Base-by-base conservation (phyloP, 2,797 vertebrate genomes). In the Lerista edwardsae region DNA sequence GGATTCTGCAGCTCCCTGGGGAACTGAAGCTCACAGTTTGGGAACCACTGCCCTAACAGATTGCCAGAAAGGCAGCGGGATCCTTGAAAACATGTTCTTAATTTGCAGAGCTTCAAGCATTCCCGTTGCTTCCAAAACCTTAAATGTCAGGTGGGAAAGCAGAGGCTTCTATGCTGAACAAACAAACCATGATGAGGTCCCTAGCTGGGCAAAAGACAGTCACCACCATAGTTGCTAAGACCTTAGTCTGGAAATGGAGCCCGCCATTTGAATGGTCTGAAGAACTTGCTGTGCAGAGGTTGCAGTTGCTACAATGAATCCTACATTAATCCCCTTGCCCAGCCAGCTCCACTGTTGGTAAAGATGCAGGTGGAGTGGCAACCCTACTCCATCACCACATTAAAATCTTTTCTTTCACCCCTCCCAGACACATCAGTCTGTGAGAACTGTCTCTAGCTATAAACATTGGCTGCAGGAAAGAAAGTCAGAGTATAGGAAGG, bases 41-140 rank as follows among this genome's bases (percentile, higher is more conserved):
- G n/a, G n/a, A n/a, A n/a, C n/a, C n/a, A n/a, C n/a, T n/a, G n/a
- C n/a, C n/a, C n/a, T n/a, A n/a, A n/a, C n/a, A n/a, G n/a, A n/a
- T n/a, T n/a, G n/a, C 55, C 67, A 62, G 68, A 41, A 65, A 85
- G 36, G 15, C 36, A 67, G n/a, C 36, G 80, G 39, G 84, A 57
- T 67, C 19, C 39, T 61, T 57, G 47, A 39, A 4, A 9, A 44
- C 55, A 27, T 41, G 19, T 23, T 27, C 69, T 72, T 25, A 8
- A 69, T 23, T 10, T 34, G 34, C 25, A 6, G n/a, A 29, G 19
- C 23, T 71, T 44, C 57, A 11, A 75, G n/a, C 29, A 17, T 12
- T 59, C 61, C 59, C 31, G 34, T 41, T 80, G 36, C 72, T 67
- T 80, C 69, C 44, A 57, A 74, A 74, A 79, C 21, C 15, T 47